A percentile compares a stretch with the other conserved stretches of the same genome.
Conservation (phyloP, 2,113 vertebrate genomes). For the Cephalopterus ornatus region DNA sequence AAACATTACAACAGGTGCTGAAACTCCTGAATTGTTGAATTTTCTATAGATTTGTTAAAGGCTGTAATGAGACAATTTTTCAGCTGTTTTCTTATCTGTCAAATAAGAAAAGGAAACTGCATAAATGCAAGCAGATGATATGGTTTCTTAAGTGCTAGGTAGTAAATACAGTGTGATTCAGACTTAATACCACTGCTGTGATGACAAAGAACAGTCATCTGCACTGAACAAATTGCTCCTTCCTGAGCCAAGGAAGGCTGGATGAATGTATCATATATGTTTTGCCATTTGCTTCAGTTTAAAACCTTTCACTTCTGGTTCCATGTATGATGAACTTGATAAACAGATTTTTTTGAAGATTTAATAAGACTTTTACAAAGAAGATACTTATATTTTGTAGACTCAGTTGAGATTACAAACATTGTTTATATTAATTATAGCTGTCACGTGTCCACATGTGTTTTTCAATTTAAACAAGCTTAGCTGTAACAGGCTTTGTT, state of each 20-base stretch:
- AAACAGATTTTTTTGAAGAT: neutral
- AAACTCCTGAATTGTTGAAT: neutral
- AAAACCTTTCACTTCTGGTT: neutral
- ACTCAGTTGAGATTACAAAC: neutral
- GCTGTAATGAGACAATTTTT: neutral
- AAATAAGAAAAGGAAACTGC: neutral
- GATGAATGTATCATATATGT: neutral
- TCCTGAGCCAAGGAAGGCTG: neutral
- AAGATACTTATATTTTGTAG: neutral
- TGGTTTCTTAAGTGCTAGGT: neutral
- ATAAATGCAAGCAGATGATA: neutral
- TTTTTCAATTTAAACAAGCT: neutral
- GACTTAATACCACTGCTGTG: neutral
- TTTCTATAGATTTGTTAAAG: neutral
- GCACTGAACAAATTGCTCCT: neutral
- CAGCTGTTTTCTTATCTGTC: neutral
- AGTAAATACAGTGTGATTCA: neutral
- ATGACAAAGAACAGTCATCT: neutral
- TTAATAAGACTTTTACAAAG: neutral
- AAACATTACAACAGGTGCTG: neutral
- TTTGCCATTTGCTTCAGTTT: neutral
- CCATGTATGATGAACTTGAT: neutral
- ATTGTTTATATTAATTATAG: neutral
- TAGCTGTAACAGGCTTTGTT: neutral
- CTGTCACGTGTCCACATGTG: neutral